These are phyloP conservation scores for Drosophila lini DNA, from an alignment of 1,140 invertebrate genomes.

Conservation along the genomic window DNA sequence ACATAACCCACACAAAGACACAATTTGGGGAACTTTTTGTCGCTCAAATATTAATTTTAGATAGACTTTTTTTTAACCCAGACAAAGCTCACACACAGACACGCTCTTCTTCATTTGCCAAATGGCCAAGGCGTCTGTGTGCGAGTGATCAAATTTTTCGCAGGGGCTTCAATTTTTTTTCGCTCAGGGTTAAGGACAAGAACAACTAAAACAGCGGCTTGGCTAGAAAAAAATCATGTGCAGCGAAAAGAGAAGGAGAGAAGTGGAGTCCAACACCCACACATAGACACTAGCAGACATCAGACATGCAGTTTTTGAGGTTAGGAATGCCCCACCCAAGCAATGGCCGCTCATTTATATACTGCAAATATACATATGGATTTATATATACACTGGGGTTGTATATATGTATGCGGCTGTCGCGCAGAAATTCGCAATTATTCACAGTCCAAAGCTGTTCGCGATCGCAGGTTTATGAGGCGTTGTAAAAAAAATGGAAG, in stretches of 20 bases:
- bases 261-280: conserved; percentile 38
- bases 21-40: conserved; percentile 58
- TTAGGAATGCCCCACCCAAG: conserved; percentile 83
- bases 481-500: conserved; percentile 49
- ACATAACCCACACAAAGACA: conserved; percentile 56
- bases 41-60: conserved; percentile 82
- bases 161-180: conserved; percentile 15
- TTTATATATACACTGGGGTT: conserved; percentile 21
- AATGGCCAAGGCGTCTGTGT: conserved; percentile 20
- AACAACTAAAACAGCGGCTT: conserved; percentile 45
- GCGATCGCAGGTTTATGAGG: conserved; percentile 78
- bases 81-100: conserved; percentile 38
- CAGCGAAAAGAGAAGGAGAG: conserved; percentile 25
- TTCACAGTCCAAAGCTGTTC: conserved; percentile 74
- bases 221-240: conserved; percentile 63
- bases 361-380: conserved; percentile 28
- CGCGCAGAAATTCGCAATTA: conserved; percentile 75
- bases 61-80: conserved; percentile 60
- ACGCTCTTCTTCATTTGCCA: conserved; percentile 13
- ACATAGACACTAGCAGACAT: conserved; percentile 30
- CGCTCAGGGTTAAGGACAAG: conserved; percentile 75
- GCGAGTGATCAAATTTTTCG: conserved; percentile 38
- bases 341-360: conserved; percentile 67
- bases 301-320: conserved; percentile 64
- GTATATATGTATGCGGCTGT: conserved; percentile 53